Percentiles rank a stretch among this genome's conserved stretches.
phyloP scores from a whole-genome alignment of 1,140 invertebrate genomes.

The Aculops lycopersici region DNA sequence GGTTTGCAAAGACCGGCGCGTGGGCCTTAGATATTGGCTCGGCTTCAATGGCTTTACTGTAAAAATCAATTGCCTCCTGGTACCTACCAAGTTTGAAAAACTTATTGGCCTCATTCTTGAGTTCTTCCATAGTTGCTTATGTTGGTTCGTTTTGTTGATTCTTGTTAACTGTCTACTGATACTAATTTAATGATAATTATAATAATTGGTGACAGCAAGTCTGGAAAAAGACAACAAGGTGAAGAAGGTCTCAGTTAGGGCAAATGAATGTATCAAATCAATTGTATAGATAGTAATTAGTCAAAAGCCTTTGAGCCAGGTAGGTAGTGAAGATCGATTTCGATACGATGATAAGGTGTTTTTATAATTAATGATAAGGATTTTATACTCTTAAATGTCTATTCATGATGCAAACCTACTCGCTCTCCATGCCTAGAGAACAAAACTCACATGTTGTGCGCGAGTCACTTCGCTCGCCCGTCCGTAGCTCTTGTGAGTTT shows the following conservation, averaged over 20 bases:
- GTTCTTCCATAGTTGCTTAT: neutral
- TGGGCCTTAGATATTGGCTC: slow-evolving; percentile 11
- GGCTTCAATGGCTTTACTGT: neutral
- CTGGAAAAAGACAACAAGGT: no score
- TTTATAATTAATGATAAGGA: neutral
- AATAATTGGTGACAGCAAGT: no score
- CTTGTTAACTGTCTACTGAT: no score
- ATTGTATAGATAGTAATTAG: no score
- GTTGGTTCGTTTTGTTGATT: neutral
- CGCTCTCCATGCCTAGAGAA: no score
- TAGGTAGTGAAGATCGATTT: neutral
- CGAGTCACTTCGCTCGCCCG: neutral
- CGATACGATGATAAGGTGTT: neutral
- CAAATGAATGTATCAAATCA: no score
- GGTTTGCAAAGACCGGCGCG: slow-evolving; percentile 62
- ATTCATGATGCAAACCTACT: neutral
- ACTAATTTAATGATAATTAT: no score
- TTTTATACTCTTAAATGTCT: neutral
- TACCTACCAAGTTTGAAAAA: neutral
- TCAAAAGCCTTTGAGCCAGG: neutral
- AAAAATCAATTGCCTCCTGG: neutral
- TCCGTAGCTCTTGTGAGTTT: neutral
- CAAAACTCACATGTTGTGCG: no score
- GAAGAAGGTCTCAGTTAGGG: no score
- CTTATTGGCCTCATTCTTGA: neutral